Conservation (phyloP, 2,888 invertebrate species). For the Punctoribates punctum region DNA sequence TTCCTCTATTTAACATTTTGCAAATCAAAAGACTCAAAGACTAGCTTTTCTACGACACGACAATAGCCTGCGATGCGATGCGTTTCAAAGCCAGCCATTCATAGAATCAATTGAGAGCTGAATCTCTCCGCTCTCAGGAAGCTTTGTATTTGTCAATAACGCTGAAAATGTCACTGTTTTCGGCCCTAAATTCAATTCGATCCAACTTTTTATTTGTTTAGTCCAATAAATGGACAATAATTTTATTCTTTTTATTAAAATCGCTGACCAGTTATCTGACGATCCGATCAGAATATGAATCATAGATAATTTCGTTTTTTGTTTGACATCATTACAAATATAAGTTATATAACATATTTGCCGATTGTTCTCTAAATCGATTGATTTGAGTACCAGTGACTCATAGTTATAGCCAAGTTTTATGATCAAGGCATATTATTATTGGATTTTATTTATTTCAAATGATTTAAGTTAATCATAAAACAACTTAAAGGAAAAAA, state of each 20-base stretch:
- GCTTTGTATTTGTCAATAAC: conserved; percentile 23
- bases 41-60: neutral
- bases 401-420: no score
- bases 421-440: no score
- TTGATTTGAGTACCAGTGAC: no score
- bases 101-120: no score
- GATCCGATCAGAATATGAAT: no score
- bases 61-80: conserved; percentile 2
- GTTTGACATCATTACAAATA: no score
- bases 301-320: no score
- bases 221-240: neutral
- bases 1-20: conserved; percentile 31
- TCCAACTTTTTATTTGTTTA: conserved; percentile 14
- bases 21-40: conserved; percentile 25
- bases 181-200: neutral
- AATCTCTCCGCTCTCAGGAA: neutral
- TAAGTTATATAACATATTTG: no score
- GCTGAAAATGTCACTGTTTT: conserved; percentile 26
- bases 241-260: neutral
- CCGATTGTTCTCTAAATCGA: no score
- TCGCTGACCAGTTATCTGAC: neutral
- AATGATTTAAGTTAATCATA: no score
- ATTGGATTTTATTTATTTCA: no score
- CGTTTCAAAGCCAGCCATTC: neutral
- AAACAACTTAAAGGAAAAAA: no score